Evolutionary conservation across 2,888 invertebrate genomes (phyloP), one percentile per base, ranked within the genome.

Genomic region (Melanostoma scalare): DNA sequence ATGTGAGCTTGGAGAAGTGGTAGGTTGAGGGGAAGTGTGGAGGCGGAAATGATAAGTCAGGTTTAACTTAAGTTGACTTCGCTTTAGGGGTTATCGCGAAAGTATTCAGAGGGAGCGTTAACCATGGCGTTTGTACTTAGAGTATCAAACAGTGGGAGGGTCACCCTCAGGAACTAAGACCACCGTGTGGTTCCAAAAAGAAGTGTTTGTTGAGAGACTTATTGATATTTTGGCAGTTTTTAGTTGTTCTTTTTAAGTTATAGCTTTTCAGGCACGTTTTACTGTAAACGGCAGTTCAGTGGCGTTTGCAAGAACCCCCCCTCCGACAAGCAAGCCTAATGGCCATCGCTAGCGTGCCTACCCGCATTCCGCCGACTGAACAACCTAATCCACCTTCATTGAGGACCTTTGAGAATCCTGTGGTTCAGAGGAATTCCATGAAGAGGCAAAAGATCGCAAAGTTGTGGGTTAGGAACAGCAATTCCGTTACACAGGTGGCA

Each of bases 401-500:
- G 52, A 6, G 6, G 5, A 35, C 35, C 35, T n/a, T 33, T 52
- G 52, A 6, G 33, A 1, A 20, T 48, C 48, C 48, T 48, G 48
- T 30, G 48, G 2, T 6, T 48, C 33, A 52, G 10, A 20, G 20
- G 20, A 20, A 20, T 20, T 20, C 20, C 0, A 20, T 20, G 20
- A 20, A 20, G 20, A 20, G 20, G 1, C 20, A 20, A 20, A 20
- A 20, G 20, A 20, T 20, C 20, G 20, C 20, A 20, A 20, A 1
- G 20, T 20, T 20, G 8, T 3, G 35, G 5, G 52, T 33, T 4
- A 52, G 8, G 52, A 35, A 53, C 20, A 48, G 4, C 0, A 48
- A 6, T 6, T 52, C n/a, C 52, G 52, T 33, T 35, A 6, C 3
- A 30, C 52, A 53, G 52, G 52, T 52, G 77, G 55, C 63, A 79